phyloP scores from a whole-genome alignment of 1,140 invertebrate species.

The Camponotus vicinus region DNA sequence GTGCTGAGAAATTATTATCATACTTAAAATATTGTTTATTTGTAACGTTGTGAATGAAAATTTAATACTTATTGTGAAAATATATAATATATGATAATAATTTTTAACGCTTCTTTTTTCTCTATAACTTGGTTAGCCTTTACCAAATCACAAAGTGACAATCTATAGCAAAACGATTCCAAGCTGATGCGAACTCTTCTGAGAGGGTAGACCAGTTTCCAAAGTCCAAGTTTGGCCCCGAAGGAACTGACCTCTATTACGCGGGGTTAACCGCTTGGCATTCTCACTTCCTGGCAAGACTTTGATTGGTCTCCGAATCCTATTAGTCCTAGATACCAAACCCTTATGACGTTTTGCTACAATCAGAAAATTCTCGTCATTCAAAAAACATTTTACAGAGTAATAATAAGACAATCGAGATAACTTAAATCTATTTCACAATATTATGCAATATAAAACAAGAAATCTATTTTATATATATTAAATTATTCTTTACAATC shows the following conservation, averaged over 20 bases:
- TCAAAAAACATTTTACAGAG: not conserved
- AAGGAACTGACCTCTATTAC: slow-evolving; percentile 84
- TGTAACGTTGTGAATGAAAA: not conserved
- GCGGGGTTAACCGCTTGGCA: slow-evolving; percentile 83
- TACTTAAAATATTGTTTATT: not conserved
- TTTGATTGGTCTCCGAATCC: slow-evolving; percentile 84
- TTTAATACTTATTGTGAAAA: not conserved
- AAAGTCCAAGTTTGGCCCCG: slow-evolving; percentile 79
- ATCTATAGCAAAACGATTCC: slow-evolving; percentile 66
- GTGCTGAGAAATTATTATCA: not conserved
- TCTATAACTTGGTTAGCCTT: slow-evolving; percentile 12
- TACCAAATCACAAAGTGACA: slow-evolving; percentile 69
- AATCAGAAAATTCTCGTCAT: slow-evolving; percentile 51
- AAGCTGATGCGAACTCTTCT: slow-evolving; percentile 60
- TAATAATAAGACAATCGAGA: not conserved
- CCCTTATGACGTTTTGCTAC: slow-evolving; percentile 58
- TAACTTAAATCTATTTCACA: not conserved
- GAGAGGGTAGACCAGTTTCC: slow-evolving; percentile 74
- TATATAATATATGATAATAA: not conserved
- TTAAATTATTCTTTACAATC: not conserved
- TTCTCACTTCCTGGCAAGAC: slow-evolving; percentile 81
- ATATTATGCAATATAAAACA: not conserved
- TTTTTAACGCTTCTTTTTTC: not conserved
- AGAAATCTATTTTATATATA: not conserved
- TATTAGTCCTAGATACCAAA: slow-evolving; percentile 79